These are phyloP conservation scores for pig (Sus scrofa) DNA, from an alignment of 2,113 vertebrate genomes.

Conservation along the genomic window DNA sequence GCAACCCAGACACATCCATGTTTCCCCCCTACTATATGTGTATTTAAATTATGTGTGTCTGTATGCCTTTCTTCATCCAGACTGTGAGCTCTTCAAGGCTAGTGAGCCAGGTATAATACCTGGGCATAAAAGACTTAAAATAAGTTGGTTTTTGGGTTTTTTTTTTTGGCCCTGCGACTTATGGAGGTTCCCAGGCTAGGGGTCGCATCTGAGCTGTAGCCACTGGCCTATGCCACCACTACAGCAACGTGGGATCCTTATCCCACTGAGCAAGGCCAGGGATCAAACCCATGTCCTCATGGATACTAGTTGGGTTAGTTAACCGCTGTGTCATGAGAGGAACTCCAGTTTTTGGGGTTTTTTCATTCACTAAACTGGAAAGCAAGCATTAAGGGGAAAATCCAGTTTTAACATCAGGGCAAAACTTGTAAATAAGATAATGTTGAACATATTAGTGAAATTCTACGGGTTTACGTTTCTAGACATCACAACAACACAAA, in stretches of 20 bases:
- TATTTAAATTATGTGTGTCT: neutral
- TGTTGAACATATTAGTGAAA: neutral
- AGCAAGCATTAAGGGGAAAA: neutral
- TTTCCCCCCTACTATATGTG: neutral
- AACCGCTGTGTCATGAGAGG: no score
- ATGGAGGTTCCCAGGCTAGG: no score
- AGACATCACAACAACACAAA: neutral
- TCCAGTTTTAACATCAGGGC: neutral
- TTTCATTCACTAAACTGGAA: conserved; percentile 2
- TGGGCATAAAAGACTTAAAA: neutral
- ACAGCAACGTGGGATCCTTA: no score
- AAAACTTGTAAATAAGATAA: neutral
- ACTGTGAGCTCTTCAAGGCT: neutral
- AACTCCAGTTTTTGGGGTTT: no score
- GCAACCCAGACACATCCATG: neutral
- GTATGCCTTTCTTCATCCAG: neutral
- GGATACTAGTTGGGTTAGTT: no score
- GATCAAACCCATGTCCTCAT: no score
- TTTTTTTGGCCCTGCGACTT: neutral
- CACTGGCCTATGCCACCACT: no score
- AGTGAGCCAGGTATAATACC: neutral
- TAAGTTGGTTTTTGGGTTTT: neutral
- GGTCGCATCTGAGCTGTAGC: no score
- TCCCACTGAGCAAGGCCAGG: no score
- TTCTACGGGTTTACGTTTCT: neutral